phyloP scores from a whole-genome alignment of 2,888 invertebrate species.

The Nowickia ferox region DNA sequence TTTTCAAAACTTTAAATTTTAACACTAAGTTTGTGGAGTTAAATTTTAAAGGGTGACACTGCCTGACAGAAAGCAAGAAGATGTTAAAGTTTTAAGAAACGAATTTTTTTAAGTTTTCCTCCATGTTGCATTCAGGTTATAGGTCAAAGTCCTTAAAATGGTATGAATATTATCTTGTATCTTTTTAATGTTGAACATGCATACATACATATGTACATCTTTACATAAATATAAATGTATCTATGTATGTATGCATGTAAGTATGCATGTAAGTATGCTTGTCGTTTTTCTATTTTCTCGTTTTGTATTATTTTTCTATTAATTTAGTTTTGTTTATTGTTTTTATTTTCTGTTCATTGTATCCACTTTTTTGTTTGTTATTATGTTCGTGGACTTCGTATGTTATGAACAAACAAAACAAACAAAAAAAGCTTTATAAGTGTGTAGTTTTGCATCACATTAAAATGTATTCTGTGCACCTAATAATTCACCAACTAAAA shows the following conservation, averaged over 20 bases:
- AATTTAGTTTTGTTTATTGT: constrained; percentile 44
- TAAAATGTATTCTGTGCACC: constrained; percentile 69
- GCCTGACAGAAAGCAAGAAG: background rate
- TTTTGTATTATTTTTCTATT: constrained; percentile 37
- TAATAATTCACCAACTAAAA: constrained; percentile 70
- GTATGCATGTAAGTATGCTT: background rate
- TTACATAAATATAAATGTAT: too few relatives aligned
- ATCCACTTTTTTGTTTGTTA: constrained; percentile 32
- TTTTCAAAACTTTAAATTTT: background rate
- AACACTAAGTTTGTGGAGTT: background rate
- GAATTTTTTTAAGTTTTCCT: constrained; percentile 2
- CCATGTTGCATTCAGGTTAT: constrained; percentile 38
- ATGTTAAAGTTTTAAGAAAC: background rate
- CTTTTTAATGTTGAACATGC: constrained; percentile 34
- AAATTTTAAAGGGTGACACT: background rate
- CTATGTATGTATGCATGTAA: too few relatives aligned
- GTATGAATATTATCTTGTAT: constrained; percentile 45
- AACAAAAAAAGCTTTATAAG: constrained; percentile 40
- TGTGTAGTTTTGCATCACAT: constrained; percentile 62
- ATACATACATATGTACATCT: background rate
- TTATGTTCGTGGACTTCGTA: constrained; percentile 22
- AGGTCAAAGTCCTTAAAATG: constrained; percentile 53
- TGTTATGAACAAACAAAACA: constrained; percentile 25
- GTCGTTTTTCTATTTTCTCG: constrained; percentile 8
- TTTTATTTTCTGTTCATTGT: constrained; percentile 32